Evolutionary conservation across 2,797 vertebrate genomes (phyloP), one percentile per base, ranked within the genome.

Genomic region (Peromyscus attwateri): DNA sequence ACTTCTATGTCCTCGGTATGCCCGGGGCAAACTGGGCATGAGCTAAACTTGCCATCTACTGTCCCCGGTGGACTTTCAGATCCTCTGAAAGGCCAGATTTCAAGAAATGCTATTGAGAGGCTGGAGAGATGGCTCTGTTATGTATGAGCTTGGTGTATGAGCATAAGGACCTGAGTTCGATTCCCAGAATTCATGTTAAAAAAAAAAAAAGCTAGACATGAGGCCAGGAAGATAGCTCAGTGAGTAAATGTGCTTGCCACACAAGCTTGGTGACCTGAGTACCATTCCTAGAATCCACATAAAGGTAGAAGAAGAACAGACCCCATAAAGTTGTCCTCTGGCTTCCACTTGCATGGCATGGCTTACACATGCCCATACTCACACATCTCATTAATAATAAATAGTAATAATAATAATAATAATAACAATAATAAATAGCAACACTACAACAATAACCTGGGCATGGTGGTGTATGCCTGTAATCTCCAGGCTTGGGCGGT

Each of bases 41-140:
- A n/a, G 46, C 6, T 7, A 31, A 49, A 13, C 29, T 71, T 6
- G 17, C 12, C 46, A 29, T 43, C 62, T 4, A 6, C n/a, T 55
- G 27, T 92, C 49, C 37, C 25, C 34, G 4, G 1, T 0, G 0
- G 17, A 37, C 37, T 0, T 1, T 52, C 49, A 7, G 62, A 73
- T 11, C 62, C n/a, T 52, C 37, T 0, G 52, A 77, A 81, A 49
- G 75, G 49, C 52, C n/a, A 16, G n/a, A 14, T 31, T 68, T 34
- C 6, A 60, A 43, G 55, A 60, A 57, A 43, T 43, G 52, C 9
- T 73, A 34, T 62, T 8, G 70, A 1, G 34, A 55, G 46, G 12
- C 46, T 37, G 46, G 46, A 52, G 66, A 27, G 46, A 55, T 6
- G 7, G 34, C 7, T 52, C 46, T 31, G 23, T 19, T 73, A 13